Base-by-base conservation (phyloP, 2,888 invertebrate genomes). In the Platynereis dumerilii region DNA sequence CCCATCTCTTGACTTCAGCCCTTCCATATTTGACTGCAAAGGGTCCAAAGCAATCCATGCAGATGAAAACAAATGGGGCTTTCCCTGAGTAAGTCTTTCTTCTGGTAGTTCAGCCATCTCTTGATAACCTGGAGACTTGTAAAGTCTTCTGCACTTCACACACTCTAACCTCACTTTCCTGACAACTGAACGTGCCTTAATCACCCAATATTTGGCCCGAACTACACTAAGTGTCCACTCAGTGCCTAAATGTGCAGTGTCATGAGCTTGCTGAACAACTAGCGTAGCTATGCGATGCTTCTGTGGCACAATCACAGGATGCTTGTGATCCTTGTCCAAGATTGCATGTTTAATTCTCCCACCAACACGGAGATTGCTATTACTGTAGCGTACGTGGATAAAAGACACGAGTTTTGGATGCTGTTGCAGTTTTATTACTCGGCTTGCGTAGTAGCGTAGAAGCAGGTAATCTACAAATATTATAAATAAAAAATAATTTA, bases 31-130 rank as follows among this genome's bases (percentile, higher is more conserved):
- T 75, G 0, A 71, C 65, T 2, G 60, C 20, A n/a, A 70, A 76
- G 7, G 74, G 75, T 10, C 75, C 76, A 62, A 77, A 76, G 63
- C 70, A 74, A 55, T 76, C 74, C 42, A 74, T 64, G 12, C 72
- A 73, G 60, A 68, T 65, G 55, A 69, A 69, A 1, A 69, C 70
- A 54, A 76, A 76, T 12, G 74, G 73, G 44, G 74, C 72, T 10
- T 60, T 57, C 34, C 34, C 34, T 12, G n/a, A n/a, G n/a, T 68
- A 5, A 69, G 52, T 1, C 75, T 39, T n/a, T 74, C 75, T n/a
- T 45, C 29, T 2, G 70, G 72, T 22, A 74, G 56, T 55, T 72
- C 66, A 22, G 72, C 72, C 69, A 69, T 69, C 20, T 60, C 56
- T 48, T 69, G 69, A 7, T 48, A 28, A 2, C 20, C 1, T 17